Evolutionary conservation across 2,113 vertebrate species (phyloP).

Genomic region (Phaetusa simplex): DNA sequence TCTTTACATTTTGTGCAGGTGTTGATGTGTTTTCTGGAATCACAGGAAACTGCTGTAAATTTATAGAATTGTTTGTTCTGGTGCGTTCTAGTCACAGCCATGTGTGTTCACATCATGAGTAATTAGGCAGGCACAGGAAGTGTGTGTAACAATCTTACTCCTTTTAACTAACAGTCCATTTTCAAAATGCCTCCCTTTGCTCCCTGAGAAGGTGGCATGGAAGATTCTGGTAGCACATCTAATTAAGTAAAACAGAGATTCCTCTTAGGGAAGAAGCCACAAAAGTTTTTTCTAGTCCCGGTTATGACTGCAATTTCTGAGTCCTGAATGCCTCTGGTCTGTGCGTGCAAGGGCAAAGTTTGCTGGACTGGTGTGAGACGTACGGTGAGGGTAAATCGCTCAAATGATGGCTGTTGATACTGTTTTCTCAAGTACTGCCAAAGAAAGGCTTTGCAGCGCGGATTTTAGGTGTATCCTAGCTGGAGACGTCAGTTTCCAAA

Average conservation of each 20-base stretch:
- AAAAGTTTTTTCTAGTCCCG: not conserved
- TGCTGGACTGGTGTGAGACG: not conserved
- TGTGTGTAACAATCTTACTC: not conserved
- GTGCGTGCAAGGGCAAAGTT: not conserved
- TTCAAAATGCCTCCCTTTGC: not conserved
- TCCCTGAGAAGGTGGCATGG: not conserved
- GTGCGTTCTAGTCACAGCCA: not conserved
- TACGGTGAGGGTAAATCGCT: not conserved
- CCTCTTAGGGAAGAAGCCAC: not conserved
- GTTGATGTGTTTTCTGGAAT: not conserved
- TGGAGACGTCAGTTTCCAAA: not conserved
- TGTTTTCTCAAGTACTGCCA: not conserved
- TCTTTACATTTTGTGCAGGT: not conserved
- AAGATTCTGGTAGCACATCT: not conserved
- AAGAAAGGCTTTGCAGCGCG: not conserved
- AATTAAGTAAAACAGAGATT: slow-evolving; percentile 2
- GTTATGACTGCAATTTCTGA: not conserved
- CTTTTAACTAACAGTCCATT: not conserved
- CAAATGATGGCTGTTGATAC: not conserved
- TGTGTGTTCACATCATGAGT: not conserved
- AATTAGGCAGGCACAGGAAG: not conserved
- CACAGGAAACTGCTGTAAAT: not conserved
- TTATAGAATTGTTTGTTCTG: not conserved
- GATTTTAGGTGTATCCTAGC: not conserved
- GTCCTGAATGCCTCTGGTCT: not conserved